These are phyloP conservation scores for Drosophila arawakana DNA, from an alignment of 1,140 invertebrate species.

Conservation along the genomic window DNA sequence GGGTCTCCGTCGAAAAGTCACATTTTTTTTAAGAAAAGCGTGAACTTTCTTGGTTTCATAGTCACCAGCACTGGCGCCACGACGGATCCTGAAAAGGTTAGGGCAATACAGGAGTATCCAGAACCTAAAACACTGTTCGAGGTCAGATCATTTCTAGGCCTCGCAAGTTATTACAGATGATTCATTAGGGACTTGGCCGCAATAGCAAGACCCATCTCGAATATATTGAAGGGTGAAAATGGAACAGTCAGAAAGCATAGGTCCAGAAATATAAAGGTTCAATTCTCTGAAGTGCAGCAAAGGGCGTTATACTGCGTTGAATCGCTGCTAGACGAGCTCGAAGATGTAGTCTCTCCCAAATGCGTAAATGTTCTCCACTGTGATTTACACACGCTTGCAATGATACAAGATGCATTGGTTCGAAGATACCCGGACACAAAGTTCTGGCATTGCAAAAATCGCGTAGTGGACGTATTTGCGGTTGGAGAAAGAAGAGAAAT, in stretches of 20 bases:
- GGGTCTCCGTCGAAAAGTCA: slow-evolving; percentile 84
- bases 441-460: slow-evolving; percentile 38
- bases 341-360: slow-evolving; percentile 10
- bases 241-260: slow-evolving; percentile 23
- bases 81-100: slow-evolving; percentile 51
- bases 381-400: slow-evolving; percentile 30
- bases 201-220: slow-evolving; percentile 23
- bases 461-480: slow-evolving; percentile 12
- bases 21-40: slow-evolving; percentile 67
- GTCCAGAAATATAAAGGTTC: slow-evolving; percentile 17
- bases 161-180: slow-evolving; percentile 42
- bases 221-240: slow-evolving; percentile 33
- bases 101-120: slow-evolving; percentile 42
- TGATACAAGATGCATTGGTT: slow-evolving; percentile 19
- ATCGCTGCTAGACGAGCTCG: slow-evolving; percentile 14
- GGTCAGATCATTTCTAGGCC: slow-evolving; percentile 45
- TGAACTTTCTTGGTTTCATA: slow-evolving; percentile 19
- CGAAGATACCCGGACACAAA: slow-evolving; percentile 24
- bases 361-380: slow-evolving; percentile 21
- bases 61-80: slow-evolving; percentile 26
- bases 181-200: slow-evolving; percentile 42
- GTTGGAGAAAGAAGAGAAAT: slow-evolving; percentile 25
- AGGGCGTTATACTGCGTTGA: slow-evolving; percentile 4
- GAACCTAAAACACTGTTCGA: slow-evolving; percentile 32
- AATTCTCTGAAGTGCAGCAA: no score